Conservation (phyloP, 2,113 vertebrate species). For the Pygoscelis adeliae region DNA sequence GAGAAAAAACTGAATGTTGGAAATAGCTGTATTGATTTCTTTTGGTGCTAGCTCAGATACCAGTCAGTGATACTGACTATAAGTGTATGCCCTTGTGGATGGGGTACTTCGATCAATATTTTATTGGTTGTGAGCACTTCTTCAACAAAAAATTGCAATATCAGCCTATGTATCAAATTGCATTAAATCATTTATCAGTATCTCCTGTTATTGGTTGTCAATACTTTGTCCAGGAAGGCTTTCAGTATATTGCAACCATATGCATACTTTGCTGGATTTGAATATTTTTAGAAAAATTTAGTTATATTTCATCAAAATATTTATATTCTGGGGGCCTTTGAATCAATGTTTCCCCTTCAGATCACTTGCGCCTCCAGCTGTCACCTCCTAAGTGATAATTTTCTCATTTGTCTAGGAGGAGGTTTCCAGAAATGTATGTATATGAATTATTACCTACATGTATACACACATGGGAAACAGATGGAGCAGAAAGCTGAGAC, state of each 20-base stretch:
- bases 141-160: neutral
- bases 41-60: neutral
- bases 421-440: neutral
- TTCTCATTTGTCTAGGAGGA: neutral
- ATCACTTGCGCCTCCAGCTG: neutral
- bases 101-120: rapidly evolving
- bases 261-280: neutral
- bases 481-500: neutral
- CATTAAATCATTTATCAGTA: neutral
- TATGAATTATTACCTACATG: neutral
- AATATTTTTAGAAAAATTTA: neutral
- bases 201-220: neutral
- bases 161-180: neutral
- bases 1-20: neutral
- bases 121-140: neutral
- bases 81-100: neutral
- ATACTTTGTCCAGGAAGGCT: neutral
- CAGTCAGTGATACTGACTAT: neutral
- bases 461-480: neutral
- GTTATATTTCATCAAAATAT: neutral
- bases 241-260: neutral
- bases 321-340: neutral
- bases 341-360: neutral
- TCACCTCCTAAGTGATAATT: neutral
- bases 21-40: neutral